Conservation (phyloP, 2,888 invertebrate species). For the Drosophila fungiperda region DNA sequence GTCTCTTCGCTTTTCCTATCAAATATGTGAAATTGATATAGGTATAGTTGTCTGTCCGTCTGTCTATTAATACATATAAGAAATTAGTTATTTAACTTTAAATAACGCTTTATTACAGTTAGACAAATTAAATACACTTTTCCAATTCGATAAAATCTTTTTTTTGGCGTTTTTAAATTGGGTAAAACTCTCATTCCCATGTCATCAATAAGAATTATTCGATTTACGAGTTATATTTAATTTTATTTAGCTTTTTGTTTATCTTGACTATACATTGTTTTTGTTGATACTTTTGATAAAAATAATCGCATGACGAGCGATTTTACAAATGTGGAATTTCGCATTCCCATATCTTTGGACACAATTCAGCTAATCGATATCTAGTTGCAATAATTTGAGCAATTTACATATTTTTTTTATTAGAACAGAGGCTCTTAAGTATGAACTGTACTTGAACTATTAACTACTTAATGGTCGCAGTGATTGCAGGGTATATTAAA, state of each 20-base stretch:
- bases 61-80: not conserved
- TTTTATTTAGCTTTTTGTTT: not conserved
- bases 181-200: not conserved
- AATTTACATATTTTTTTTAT: not conserved
- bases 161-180: not conserved
- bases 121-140: not conserved
- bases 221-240: not conserved
- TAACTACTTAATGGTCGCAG: not conserved
- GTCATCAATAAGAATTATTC: rapidly evolving
- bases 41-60: not conserved
- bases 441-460: not conserved
- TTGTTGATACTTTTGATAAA: not conserved
- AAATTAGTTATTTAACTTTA: not conserved
- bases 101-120: not conserved
- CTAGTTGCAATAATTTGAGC: not conserved
- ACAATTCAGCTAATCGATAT: not conserved
- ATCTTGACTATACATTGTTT: not conserved
- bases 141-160: not conserved
- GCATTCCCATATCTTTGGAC: not conserved
- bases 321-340: not conserved
- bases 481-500: conserved; percentile 32
- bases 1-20: no score
- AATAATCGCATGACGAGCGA: not conserved
- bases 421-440: not conserved
- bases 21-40: not conserved